Evolutionary conservation across 2,797 vertebrate genomes (phyloP).

Genomic region (Microcaecilia unicolor): DNA sequence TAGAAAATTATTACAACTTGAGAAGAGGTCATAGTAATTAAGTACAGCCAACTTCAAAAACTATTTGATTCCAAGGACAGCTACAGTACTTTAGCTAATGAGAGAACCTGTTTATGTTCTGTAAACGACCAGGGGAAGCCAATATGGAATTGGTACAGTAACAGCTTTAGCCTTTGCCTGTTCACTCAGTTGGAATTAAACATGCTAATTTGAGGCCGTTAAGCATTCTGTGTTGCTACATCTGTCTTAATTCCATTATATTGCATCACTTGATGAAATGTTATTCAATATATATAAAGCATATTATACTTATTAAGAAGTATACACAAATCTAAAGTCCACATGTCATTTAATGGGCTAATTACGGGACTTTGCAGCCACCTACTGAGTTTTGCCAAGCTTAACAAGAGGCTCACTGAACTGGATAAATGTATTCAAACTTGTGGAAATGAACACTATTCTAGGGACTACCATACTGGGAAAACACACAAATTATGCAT

Average conservation of each 20-base stretch:
- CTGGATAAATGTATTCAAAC: conserved; percentile 79
- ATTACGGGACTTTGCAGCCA: conserved; percentile 75
- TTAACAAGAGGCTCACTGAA: conserved; percentile 75
- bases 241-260: conserved; percentile 66
- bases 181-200: conserved; percentile 89
- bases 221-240: conserved; percentile 72
- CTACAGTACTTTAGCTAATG: conserved; percentile 2
- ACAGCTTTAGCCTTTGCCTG: conserved; percentile 76
- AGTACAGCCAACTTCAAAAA: too few species aligned
- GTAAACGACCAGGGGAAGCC: neutral
- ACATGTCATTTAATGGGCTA: conserved; percentile 73
- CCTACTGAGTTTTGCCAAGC: conserved; percentile 70
- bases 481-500: conserved; percentile 77
- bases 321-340: conserved; percentile 67
- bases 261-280: conserved; percentile 69
- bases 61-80: conserved; percentile 15
- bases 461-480: conserved; percentile 64
- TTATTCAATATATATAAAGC: conserved; percentile 65
- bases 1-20: too few species aligned
- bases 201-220: conserved; percentile 81
- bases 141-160: conserved; percentile 69
- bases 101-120: conserved; percentile 17
- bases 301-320: conserved; percentile 69
- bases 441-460: conserved; percentile 73
- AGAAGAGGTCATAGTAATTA: too few species aligned